Conservation (phyloP, 2,888 invertebrate genomes). For the Megalurothrips usitatus region DNA sequence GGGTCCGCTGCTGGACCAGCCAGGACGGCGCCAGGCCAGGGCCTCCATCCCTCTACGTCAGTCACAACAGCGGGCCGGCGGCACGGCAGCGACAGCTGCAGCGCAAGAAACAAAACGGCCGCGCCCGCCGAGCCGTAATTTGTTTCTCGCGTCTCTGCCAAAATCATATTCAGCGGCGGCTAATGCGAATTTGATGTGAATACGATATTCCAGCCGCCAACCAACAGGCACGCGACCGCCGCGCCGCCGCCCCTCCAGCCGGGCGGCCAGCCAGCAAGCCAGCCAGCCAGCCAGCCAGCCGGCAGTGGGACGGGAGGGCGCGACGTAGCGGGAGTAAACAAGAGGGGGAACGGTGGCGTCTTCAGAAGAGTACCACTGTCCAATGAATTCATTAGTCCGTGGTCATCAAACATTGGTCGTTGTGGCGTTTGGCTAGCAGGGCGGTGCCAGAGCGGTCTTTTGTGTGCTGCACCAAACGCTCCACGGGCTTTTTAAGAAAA, state of each 20-base stretch:
- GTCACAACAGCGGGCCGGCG: too few species aligned
- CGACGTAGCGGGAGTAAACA: background rate
- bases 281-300: background rate
- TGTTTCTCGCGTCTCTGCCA: constrained; percentile 19
- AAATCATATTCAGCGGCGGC: constrained; percentile 12
- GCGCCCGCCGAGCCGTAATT: background rate
- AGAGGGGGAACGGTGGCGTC: too few species aligned
- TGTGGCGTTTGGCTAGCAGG: background rate
- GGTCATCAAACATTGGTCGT: background rate
- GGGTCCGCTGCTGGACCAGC: too few species aligned
- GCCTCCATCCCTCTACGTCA: too few species aligned
- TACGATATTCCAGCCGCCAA: background rate
- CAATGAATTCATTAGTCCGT: too few species aligned
- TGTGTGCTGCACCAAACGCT: too few species aligned
- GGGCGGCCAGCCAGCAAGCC: background rate
- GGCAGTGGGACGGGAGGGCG: background rate
- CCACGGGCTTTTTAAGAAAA: too few species aligned
- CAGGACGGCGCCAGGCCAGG: too few species aligned
- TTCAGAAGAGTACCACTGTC: too few species aligned
- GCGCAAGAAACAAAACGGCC: too few species aligned
- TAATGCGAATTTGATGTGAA: constrained; percentile 26
- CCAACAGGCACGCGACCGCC: background rate
- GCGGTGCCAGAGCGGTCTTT: background rate
- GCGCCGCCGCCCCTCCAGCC: too few species aligned
- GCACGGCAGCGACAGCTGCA: too few species aligned